Evolutionary conservation across 2,797 vertebrate genomes (phyloP).

Genomic region (Lepidocolaptes lacrymiger): DNA sequence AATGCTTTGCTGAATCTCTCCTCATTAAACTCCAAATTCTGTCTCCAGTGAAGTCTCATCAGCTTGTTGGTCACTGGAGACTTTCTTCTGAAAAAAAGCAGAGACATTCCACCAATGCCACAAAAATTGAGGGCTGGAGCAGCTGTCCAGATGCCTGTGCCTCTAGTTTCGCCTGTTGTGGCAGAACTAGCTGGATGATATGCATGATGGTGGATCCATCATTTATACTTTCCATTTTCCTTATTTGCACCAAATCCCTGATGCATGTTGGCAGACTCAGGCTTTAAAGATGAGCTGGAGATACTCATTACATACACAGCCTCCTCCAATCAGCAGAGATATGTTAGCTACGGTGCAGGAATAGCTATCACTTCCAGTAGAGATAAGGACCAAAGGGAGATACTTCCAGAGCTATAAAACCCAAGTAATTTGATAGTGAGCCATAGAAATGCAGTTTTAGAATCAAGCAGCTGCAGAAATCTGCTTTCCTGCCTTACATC

Average conservation of each 20-base stretch:
- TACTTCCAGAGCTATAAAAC: neutral
- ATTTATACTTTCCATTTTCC: neutral
- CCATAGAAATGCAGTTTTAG: neutral
- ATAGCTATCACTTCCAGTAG: neutral
- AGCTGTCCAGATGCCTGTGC: neutral
- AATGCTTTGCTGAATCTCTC: constrained; percentile 35
- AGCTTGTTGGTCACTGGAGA: constrained; percentile 9
- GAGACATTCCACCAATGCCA: neutral
- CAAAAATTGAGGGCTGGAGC: neutral
- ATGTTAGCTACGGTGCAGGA: neutral
- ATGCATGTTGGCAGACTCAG: neutral
- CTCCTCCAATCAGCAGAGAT: neutral
- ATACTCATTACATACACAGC: neutral
- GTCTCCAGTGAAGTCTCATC: neutral
- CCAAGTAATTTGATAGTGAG: neutral
- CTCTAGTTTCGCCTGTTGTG: neutral
- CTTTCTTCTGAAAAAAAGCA: neutral
- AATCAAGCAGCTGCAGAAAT: constrained; percentile 30
- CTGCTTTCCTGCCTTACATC: neutral
- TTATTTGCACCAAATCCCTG: neutral
- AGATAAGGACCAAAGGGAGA: constrained; percentile 9
- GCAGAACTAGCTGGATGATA: neutral
- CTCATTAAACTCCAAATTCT: constrained; percentile 28
- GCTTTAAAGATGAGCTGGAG: neutral
- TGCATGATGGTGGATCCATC: neutral